Percentiles rank a stretch among this genome's conserved stretches.
These are phyloP conservation scores for Strigamia maritima DNA, from an alignment of 2,888 invertebrate species.

Conservation along the genomic window DNA sequence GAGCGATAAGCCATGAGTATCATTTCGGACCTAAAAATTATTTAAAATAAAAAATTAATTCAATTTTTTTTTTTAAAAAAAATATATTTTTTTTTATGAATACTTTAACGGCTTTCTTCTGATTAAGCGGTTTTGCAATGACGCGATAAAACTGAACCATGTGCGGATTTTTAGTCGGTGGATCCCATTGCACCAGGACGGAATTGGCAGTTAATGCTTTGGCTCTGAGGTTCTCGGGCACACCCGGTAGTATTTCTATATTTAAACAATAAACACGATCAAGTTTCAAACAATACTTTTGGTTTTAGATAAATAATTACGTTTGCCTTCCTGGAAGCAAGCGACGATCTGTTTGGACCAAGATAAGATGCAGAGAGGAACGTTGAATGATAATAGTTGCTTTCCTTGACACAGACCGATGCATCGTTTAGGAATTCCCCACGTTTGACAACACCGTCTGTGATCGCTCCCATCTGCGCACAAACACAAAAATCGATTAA, in stretches of 20 bases:
- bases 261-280: not conserved
- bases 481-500: slow-evolving; percentile 41
- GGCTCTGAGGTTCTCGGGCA: slow-evolving; percentile 66
- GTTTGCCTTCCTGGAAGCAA: slow-evolving; percentile 76
- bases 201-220: slow-evolving; percentile 60
- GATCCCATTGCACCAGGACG: slow-evolving; percentile 69
- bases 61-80: no score
- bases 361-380: slow-evolving; percentile 66
- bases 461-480: slow-evolving; percentile 65
- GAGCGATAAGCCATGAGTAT: slow-evolving; percentile 42
- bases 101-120: not conserved
- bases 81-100: slow-evolving; percentile 16
- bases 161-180: slow-evolving; percentile 75
- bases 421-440: slow-evolving; percentile 75
- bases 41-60: not conserved
- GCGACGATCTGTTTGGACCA: slow-evolving; percentile 72
- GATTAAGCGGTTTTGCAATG: slow-evolving; percentile 37
- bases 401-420: slow-evolving; percentile 81
- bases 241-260: slow-evolving; percentile 68
- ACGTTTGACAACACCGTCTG: slow-evolving; percentile 74
- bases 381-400: slow-evolving; percentile 58
- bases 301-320: slow-evolving; percentile 46
- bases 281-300: not conserved
- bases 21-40: slow-evolving; percentile 36
- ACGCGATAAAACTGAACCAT: slow-evolving; percentile 71